phyloP scores from a whole-genome alignment of 2,113 vertebrate genomes.

The Crotalus horridus region DNA sequence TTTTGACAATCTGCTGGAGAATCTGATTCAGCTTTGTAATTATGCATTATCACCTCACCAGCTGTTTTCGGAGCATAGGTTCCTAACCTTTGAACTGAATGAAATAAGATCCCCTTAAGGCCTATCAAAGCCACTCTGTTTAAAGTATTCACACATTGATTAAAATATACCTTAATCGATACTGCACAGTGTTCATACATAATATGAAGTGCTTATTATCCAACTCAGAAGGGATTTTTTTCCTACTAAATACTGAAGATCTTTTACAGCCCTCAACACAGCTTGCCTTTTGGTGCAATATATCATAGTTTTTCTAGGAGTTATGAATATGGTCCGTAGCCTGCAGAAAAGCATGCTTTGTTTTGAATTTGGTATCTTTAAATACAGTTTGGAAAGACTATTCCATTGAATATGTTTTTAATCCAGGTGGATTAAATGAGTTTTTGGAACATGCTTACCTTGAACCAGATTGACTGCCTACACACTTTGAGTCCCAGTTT shows the following conservation, averaged over 20 bases:
- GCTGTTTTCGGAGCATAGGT: slow-evolving; percentile 15
- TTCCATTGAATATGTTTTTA: neutral
- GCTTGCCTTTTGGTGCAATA: neutral
- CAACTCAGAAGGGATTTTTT: slow-evolving; percentile 2
- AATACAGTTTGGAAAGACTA: neutral
- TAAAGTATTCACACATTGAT: slow-evolving; percentile 59
- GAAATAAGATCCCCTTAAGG: slow-evolving; percentile 38
- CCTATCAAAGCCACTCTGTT: slow-evolving; percentile 40
- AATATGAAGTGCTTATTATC: slow-evolving; percentile 36
- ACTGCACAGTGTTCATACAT: slow-evolving; percentile 54
- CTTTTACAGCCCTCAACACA: neutral
- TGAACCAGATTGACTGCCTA: neutral
- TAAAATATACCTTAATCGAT: slow-evolving; percentile 66
- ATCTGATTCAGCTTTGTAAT: slow-evolving; percentile 29
- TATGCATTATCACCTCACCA: neutral
- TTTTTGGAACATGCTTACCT: neutral
- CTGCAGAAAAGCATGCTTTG: neutral
- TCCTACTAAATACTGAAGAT: neutral
- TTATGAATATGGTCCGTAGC: neutral
- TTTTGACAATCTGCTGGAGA: slow-evolving; percentile 20
- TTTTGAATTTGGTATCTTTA: neutral
- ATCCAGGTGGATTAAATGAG: neutral
- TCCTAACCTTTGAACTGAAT: slow-evolving; percentile 52
- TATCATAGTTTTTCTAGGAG: neutral
- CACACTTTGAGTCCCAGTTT: neutral